Evolutionary conservation across 2,797 vertebrate species (phyloP).

Genomic region (Eurystomus glaucurus): DNA sequence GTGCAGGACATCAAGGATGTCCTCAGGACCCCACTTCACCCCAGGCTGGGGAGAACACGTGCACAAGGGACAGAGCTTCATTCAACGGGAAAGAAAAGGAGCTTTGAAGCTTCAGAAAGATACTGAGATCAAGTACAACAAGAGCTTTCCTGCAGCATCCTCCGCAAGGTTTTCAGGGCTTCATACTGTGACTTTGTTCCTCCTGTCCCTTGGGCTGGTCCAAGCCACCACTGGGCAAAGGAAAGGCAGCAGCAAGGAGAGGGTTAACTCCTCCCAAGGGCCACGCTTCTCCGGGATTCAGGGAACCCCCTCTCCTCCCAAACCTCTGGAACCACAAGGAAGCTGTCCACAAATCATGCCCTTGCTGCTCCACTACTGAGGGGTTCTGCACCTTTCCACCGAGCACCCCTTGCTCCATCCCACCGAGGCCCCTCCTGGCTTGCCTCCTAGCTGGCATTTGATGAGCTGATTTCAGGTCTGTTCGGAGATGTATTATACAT

Average conservation of each 20-base stretch:
- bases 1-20: accelerated
- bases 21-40: neutral
- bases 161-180: too few relatives aligned
- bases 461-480: slow-evolving; percentile 45
- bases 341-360: accelerated
- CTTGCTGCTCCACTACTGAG: accelerated
- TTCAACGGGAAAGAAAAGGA: neutral
- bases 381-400: accelerated
- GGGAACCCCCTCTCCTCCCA: neutral
- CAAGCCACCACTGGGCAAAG: accelerated
- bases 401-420: neutral
- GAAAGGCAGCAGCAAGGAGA: too few relatives aligned
- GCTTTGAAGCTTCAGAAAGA: accelerated
- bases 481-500: slow-evolving; percentile 62
- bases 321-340: accelerated
- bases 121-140: too few relatives aligned
- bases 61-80: too few relatives aligned
- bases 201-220: accelerated
- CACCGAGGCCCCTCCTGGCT: neutral
- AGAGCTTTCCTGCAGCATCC: neutral
- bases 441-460: slow-evolving; percentile 11
- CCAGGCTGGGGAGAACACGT: accelerated
- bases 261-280: accelerated
- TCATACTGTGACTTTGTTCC: accelerated
- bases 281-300: accelerated